Evolutionary conservation across 2,888 invertebrate genomes (phyloP), one percentile per base, ranked within the genome.

Genomic region (Ectemnius lituratus): DNA sequence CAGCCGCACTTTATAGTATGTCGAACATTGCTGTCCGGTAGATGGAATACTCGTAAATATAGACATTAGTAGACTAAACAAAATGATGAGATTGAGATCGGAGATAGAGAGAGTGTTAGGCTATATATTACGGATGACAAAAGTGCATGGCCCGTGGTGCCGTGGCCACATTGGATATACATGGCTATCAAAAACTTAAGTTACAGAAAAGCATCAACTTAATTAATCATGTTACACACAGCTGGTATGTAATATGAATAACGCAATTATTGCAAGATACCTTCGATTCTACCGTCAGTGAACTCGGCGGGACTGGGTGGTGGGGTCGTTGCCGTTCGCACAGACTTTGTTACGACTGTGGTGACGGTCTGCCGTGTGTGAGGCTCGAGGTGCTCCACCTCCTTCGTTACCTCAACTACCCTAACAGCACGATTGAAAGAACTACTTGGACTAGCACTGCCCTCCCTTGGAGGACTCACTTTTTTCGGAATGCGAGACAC

Each of bases 221-320:
- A 89, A 88, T 90, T 89, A 89, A 88, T 89, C 84, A 90, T 90
- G 90, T 90, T 90, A 90, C 90, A 90, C 90, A 90, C 90, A 90
- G 90, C 90, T 89, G 89, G 90, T 88, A 90, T 90, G 87, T 89
- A 90, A 89, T 89, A 89, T 88, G 87, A 87, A 87, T 89, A 90
- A 90, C 90, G 87, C 90, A 90, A 90, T 90, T 90, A 88, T 90
- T 90, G 87, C 88, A 90, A 90, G 90, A 87, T 91, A 91, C 90
- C 90, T 91, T 91, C 89, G 86, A 89, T 89, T 88, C 88, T 90
- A 89, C 85, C 88, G 89, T 90, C 90, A 90, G 88, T 90, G 90
- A 89, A 90, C 88, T 90, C 90, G 88, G 89, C 89, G 89, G 88
- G 88, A 89, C 88, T 90, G 90, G 89, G 89, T 90, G 90, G 90